Base-by-base conservation (phyloP, 2,888 invertebrate genomes). In the Blomia tropicalis region DNA sequence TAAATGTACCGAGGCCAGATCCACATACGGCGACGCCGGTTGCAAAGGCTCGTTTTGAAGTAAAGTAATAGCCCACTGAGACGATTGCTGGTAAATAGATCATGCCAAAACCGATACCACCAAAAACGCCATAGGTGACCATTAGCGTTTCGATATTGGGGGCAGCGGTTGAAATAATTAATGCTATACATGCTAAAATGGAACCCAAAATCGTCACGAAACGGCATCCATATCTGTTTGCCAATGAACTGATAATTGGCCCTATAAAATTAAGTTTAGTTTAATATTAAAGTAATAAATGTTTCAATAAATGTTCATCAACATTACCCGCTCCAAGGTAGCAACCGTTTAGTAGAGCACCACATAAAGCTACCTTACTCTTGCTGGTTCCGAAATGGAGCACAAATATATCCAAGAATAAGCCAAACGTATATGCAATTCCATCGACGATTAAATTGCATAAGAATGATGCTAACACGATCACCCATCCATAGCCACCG, bases 381-480 rank as follows among this genome's bases (percentile, higher is more conserved):
- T 85, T 86, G 61, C 87, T 85, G 72, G 85, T 86, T 27, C 82
- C 82, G 73, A 89, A 98, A 72, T 83, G 83, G 1, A 75, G 77
- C 65, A 85, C 85, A 70, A 90, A 83, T 71, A 85, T 83, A 30
- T 81, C 80, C 54, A 90, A 79, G 77, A 90, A 89, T 71, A 95
- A 85, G 60, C 96, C 95, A 75, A 96, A 98, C 5, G 93, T 90
- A 76, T 95, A 96, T n/a, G 92, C 89, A 67, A 98, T 91, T 70
- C 91, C 98, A 75, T 98, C 96, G 63, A 98, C 92, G 70, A 96
- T 87, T 79, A 96, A 82, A 80, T 96, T 95, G 77, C 91, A 91
- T 82, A 95, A 83, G 76, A 98, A 93, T 51, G 92, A 91, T 60
- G 92, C 91, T 71, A 89, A 83, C 61, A 95, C 93, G 72, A 98